phyloP scores from a whole-genome alignment of 2,797 vertebrate species.

The Cercopithecus hamlyni region DNA sequence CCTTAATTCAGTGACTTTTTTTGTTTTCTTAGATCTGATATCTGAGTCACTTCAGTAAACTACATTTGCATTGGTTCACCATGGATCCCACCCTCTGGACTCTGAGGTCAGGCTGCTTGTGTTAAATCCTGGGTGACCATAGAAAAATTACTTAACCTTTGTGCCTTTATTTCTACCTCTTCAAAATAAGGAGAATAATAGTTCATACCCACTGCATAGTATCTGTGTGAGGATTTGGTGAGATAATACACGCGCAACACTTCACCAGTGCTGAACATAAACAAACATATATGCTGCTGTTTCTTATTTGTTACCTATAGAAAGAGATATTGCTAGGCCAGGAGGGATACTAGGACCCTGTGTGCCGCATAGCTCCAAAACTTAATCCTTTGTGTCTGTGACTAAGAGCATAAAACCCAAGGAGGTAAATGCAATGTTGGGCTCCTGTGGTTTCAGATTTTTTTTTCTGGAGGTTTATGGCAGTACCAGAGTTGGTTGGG shows the following conservation, averaged over 20 bases:
- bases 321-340: not conserved
- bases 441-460: not conserved
- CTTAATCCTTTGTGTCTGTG: constrained; percentile 33
- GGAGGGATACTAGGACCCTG: not conserved
- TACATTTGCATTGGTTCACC: not conserved
- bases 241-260: not conserved
- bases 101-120: not conserved
- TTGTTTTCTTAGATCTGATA: not conserved
- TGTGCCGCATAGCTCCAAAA: not conserved
- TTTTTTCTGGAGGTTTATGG: constrained; percentile 22
- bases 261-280: not conserved
- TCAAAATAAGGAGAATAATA: not conserved
- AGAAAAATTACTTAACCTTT: not conserved
- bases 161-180: constrained; percentile 4
- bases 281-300: not conserved
- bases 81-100: not conserved
- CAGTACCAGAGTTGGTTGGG: not conserved
- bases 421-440: constrained; percentile 45
- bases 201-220: too few relatives aligned
- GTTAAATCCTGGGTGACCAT: not conserved
- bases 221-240: not conserved
- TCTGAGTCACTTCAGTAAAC: not conserved
- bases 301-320: not conserved
- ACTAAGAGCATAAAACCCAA: constrained; percentile 25
- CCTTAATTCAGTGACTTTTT: not conserved